Evolutionary conservation across 2,888 invertebrate species (phyloP).

Genomic region (Lithosia quadra): DNA sequence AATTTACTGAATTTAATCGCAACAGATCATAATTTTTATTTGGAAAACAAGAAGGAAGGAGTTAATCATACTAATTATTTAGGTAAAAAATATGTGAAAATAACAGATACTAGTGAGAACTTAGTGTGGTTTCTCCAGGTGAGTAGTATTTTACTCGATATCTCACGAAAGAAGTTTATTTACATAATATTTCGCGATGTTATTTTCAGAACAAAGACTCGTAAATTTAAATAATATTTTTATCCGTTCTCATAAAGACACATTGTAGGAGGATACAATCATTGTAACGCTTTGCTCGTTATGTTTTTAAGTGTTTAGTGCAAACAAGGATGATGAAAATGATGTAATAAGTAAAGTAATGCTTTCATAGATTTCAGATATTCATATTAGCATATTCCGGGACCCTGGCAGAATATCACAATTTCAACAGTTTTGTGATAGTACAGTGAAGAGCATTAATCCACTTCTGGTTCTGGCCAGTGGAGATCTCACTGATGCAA

Average conservation of each 20-base stretch:
- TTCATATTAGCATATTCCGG: conserved; percentile 95
- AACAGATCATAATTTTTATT: conserved; percentile 84
- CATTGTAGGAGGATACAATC: neutral
- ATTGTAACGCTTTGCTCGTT: neutral
- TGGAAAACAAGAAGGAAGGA: conserved; percentile 68
- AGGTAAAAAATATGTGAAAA: conserved; percentile 74
- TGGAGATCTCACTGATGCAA: conserved; percentile 96
- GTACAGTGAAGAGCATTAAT: conserved; percentile 90
- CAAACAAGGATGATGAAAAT: neutral
- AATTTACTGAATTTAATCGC: conserved; percentile 90
- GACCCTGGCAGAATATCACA: conserved; percentile 91
- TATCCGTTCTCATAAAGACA: neutral
- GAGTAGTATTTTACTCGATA: conserved; percentile 45
- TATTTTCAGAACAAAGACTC: conserved; percentile 42
- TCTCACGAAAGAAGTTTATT: neutral
- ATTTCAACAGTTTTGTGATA: conserved; percentile 92
- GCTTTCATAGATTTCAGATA: conserved; percentile 91
- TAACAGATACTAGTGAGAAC: conserved; percentile 86
- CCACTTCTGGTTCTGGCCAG: conserved; percentile 93
- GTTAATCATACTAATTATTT: conserved; percentile 71
- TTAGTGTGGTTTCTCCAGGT: conserved; percentile 94
- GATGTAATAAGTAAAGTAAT: neutral
- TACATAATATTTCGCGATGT: conserved; percentile 35
- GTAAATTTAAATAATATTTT: conserved; percentile 10
- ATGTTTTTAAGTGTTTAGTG: neutral